Conservation (phyloP, 2,888 invertebrate species). For the Morpho achilles region DNA sequence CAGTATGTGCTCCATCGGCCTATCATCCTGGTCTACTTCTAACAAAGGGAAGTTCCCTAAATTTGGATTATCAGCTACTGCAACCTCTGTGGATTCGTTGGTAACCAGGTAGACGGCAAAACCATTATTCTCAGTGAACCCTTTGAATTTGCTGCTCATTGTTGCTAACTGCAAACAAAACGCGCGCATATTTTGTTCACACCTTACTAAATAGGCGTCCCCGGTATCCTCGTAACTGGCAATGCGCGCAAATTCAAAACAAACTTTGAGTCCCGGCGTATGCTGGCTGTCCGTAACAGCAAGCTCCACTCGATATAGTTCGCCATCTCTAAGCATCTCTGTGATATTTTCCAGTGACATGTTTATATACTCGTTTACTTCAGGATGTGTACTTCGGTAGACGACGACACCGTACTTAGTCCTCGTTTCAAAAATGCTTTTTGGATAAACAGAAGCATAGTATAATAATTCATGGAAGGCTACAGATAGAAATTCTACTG, state of each 20-base stretch:
- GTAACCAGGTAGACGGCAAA: conserved; percentile 81
- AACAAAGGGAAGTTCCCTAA: conserved; percentile 68
- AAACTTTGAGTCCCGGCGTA: conserved; percentile 48
- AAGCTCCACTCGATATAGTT: conserved; percentile 74
- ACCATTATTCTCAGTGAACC: conserved; percentile 73
- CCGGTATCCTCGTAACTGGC: conserved; percentile 46
- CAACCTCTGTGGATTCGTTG: conserved; percentile 77
- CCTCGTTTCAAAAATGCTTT: conserved; percentile 79
- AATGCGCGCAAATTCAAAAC: conserved; percentile 55
- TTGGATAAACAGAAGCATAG: conserved; percentile 81
- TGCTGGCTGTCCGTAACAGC: conserved; percentile 55
- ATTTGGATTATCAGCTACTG: conserved; percentile 72
- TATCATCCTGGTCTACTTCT: conserved; percentile 43
- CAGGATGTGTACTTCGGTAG: conserved; percentile 81
- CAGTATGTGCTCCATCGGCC: conserved; percentile 45
- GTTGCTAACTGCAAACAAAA: conserved; percentile 80
- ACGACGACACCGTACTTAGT: conserved; percentile 82
- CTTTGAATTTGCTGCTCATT: conserved; percentile 61
- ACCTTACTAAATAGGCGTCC: conserved; percentile 81
- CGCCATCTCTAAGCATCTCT: conserved; percentile 69
- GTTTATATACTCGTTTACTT: conserved; percentile 81
- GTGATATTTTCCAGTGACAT: conserved; percentile 71
- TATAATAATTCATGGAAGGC: conserved; percentile 82
- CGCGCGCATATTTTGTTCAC: conserved; percentile 80
- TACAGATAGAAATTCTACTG: conserved; percentile 83